Evolutionary conservation across 92 coral and sea anemone genomes (phyloP).

Genomic region (Actinernus sp.): DNA sequence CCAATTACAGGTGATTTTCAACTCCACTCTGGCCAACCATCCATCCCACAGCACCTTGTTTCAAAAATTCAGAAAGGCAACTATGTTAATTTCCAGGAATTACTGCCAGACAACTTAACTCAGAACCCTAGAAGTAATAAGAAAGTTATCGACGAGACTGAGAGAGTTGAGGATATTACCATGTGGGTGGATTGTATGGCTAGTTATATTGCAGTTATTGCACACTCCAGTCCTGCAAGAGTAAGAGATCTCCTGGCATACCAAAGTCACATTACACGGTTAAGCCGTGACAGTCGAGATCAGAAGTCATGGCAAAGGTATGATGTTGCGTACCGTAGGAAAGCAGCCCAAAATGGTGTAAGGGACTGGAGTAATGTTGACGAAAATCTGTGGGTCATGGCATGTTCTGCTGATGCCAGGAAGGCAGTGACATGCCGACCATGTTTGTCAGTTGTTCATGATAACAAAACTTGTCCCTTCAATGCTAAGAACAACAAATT

Average conservation of each 20-base stretch:
- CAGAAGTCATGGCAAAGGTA: conserved; percentile 96
- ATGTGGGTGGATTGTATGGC: conserved; percentile 98
- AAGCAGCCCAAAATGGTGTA: conserved; percentile 82
- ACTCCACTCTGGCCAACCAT: conserved; percentile 69
- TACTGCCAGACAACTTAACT: conserved; percentile 74
- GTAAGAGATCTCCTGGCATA: conserved; percentile 79
- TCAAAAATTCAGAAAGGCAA: conserved; percentile 80
- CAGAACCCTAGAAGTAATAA: conserved; percentile 33
- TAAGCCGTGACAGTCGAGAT: conserved; percentile 91
- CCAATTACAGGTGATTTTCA: conserved; percentile 51
- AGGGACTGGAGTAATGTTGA: conserved; percentile 88
- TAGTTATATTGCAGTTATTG: conserved; percentile 71
- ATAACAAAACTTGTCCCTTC: conserved; percentile 82
- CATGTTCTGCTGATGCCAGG: conserved; percentile 92
- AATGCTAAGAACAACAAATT: conserved; percentile 30
- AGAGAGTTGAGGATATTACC: conserved; percentile 83
- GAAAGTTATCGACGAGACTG: conserved; percentile 65
- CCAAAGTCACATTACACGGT: conserved; percentile 81
- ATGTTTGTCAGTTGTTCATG: conserved; percentile 87
- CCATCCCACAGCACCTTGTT: conserved; percentile 69
- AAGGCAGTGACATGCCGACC: conserved; percentile 82
- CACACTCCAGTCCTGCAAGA: conserved; percentile 64
- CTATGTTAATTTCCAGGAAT: conserved; percentile 89
- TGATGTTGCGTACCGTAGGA: conserved; percentile 95
- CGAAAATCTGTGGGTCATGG: conserved; percentile 93